Base-by-base conservation (phyloP, 2,113 vertebrate genomes). In the Antennarius striatus region DNA sequence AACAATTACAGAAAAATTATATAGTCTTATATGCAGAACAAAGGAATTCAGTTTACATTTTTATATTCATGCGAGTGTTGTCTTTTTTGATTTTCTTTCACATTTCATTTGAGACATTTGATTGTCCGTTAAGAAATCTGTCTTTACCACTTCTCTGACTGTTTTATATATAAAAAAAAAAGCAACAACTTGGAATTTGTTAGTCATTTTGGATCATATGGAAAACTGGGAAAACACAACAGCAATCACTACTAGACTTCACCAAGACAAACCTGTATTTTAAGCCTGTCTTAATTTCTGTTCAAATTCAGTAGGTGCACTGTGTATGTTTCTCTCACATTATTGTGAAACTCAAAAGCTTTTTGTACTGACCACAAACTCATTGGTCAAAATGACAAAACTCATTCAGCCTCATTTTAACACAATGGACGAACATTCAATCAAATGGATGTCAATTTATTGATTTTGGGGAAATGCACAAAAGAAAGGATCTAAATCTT, bases 371-470 rank as follows among this genome's bases (percentile, higher is more conserved):
- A 81, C 82, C 75, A 63, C 22, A 66, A 71, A 58, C 49, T 72
- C 83, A 81, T 89, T 90, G 71, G 61, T 87, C 86, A 87, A 83
- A 80, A 42, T 64, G 77, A 90, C 80, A 81, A 85, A 87, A 89
- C 73, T 77, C 76, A 74, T 81, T 70, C 68, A 55, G 67, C 63
- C 75, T 88, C 62, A 85, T 87, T 89, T 89, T 70, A 87, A 70
- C 74, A 85, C 85, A 89, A 89, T 89, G 71, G 85, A 86, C 81
- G 79, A 82, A 68, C 84, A 80, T 91, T 92, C 83, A 85, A 79
- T 93, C 84, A 92, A 91, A 87, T 39, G 53, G 72, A 77, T 82
- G 77, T 80, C 91, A 83, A 92, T 92, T 63, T 89, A 92, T 92
- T 89, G 89, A 93, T 86, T 84, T 22, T 56, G 59, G 56, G 53